Base-by-base conservation (phyloP, 2,888 invertebrate species). In the Epinotia ramella region DNA sequence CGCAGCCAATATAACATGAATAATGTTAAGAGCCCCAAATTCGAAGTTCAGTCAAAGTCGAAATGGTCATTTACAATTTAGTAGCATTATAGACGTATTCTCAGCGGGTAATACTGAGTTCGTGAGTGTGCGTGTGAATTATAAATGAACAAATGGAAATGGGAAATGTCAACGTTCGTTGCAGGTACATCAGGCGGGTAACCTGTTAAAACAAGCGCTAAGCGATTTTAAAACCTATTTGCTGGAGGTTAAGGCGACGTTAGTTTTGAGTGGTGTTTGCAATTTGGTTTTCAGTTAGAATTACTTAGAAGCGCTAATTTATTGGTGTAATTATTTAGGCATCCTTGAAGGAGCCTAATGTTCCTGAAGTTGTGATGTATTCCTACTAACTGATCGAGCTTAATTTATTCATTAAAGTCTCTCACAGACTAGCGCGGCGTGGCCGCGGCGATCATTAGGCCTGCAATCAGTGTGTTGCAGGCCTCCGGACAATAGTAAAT, bases 51-150 rank as follows among this genome's bases (percentile, higher is more conserved):
- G 82, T 87, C 89, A 87, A 88, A 89, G 89, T 89, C 88, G 86
- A 84, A 86, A 86, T 80, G 88, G 89, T 86, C 88, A 89, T 90
- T 88, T 87, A 90, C 86, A 89, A 90, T 90, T 90, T 90, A 90
- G 88, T 79, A 89, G 88, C 87, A 89, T 89, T 89, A 90, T 89
- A 88, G 88, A 83, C 82, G 84, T 83, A 83, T 83, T 82, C 86
- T 82, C 80, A 78, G 78, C 78, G 82, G 87, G 86, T 73, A 81
- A 80, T 79, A 79, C 81, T 78, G 80, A 73, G 80, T 77, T 83
- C 81, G 83, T 83, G 84, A 86, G 84, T 83, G 83, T 82, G 77
- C 77, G 77, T 81, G 78, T 86, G 82, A 84, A 87, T 86, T 83
- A 86, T 86, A 82, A 80, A 86, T 86, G 82, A 81, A 81, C 75